phyloP scores from a whole-genome alignment of 2,113 vertebrate species.

The Corythornis cristatus region DNA sequence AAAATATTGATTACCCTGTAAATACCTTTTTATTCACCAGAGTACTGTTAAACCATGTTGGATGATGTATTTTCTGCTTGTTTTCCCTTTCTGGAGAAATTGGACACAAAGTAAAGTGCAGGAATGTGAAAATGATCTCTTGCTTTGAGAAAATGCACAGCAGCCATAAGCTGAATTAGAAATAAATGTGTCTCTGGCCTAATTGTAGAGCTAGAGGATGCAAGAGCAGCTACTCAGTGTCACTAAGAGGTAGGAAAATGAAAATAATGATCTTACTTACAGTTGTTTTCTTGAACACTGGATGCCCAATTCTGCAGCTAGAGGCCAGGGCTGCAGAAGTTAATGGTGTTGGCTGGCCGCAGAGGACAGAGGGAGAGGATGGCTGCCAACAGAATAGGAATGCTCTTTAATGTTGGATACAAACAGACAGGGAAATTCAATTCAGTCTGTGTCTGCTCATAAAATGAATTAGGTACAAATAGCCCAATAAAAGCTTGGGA shows the following conservation, averaged over 20 bases:
- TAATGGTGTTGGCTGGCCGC: slow-evolving; percentile 24
- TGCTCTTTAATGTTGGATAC: neutral
- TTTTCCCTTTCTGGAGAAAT: neutral
- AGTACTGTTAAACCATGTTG: neutral
- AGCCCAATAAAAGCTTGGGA: slow-evolving; percentile 39
- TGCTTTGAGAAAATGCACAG: neutral
- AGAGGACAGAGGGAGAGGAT: slow-evolving; percentile 26
- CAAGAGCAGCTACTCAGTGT: neutral
- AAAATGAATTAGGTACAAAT: slow-evolving; percentile 40
- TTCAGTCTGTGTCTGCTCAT: neutral
- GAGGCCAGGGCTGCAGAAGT: slow-evolving; percentile 10
- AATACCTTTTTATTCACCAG: neutral
- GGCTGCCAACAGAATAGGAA: slow-evolving; percentile 65
- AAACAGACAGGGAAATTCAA: slow-evolving; percentile 15
- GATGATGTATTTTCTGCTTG: neutral
- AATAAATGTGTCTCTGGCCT: neutral
- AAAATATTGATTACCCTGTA: neutral
- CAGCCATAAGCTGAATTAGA: neutral
- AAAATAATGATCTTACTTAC: slow-evolving; percentile 37
- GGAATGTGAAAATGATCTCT: neutral
- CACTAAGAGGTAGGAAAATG: neutral
- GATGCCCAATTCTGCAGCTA: slow-evolving; percentile 64
- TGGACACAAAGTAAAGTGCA: neutral
- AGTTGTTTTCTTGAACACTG: slow-evolving; percentile 38
- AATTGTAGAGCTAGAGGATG: neutral